phyloP scores from a whole-genome alignment of 2,797 vertebrate species.

The Megalops cyprinoides region DNA sequence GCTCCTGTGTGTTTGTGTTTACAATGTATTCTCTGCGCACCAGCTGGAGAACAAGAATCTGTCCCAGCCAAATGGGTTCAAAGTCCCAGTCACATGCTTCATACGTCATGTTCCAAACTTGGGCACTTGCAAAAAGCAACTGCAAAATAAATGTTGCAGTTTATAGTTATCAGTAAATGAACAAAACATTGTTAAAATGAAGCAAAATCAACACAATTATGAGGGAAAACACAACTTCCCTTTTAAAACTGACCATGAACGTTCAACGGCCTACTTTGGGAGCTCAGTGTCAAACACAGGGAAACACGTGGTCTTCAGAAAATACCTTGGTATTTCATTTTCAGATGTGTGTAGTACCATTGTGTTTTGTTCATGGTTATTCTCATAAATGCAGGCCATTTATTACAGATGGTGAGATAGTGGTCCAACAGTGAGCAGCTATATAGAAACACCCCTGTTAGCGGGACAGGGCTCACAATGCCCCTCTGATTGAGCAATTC shows the following conservation, averaged over 20 bases:
- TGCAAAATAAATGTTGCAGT: not conserved
- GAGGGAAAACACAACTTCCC: no score
- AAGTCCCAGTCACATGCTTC: not conserved
- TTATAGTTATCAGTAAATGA: not conserved
- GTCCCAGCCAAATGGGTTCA: not conserved
- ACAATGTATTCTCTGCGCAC: not conserved
- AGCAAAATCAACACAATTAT: no score
- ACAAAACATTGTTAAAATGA: not conserved
- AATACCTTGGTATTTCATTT: not conserved
- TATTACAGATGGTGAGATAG: not conserved
- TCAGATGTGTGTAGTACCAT: not conserved
- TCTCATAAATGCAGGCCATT: not conserved
- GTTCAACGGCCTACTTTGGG: not conserved
- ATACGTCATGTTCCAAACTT: not conserved
- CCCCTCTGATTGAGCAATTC: not conserved
- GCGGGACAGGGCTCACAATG: not conserved
- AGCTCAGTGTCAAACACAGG: not conserved
- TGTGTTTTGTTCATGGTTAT: not conserved
- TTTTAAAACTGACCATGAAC: no score
- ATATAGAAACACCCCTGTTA: conserved; percentile 12
- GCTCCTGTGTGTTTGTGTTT: not conserved
- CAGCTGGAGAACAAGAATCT: not conserved
- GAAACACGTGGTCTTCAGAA: not conserved
- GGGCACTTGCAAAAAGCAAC: not conserved
- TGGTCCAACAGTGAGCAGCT: not conserved